Base-by-base conservation (phyloP, 2,113 vertebrate species). In the Anolis carolinensis region DNA sequence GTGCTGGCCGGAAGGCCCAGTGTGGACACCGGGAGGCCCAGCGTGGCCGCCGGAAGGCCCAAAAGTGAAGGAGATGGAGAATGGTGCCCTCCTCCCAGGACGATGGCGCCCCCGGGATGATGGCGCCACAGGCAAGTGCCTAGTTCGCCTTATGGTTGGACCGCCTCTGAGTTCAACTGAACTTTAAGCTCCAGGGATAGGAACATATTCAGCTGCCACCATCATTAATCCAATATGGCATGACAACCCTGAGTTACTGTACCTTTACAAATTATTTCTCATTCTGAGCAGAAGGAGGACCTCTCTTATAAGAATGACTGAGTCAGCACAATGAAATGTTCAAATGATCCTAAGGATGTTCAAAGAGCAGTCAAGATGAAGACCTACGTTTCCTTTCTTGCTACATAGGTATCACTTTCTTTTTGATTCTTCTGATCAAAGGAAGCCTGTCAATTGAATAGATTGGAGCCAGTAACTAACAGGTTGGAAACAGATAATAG, bases 341-440 rank as follows among this genome's bases (percentile, higher is more conserved):
- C 75, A 39, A 70, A 79, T 44, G 65, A 20, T 79, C 34, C 65
- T 79, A 32, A 48, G 30, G 25, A 80, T 63, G 34, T 72, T 80
- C 21, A 44, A 32, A 80, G 34, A 63, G 36, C 4, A 59, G 59
- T 44, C 65, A 85, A n/a, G 48, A 59, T 71, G 50, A 83, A 83
- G 71, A 62, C 70, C 36, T 44, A 25, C 2, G 16, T 86, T 44
- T 34, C 25, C 30, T 63, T 32, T 44, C 36, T 36, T 48, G 13
- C 21, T 25, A 48, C 52, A 83, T 5, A 72, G 68, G 20, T 73
- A 30, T 80, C 70, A 55, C 63, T 73, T 73, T 80, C 27, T 48
- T 63, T 84, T 85, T 85, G 65, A 62, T 79, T 62, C 71, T 62
- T 80, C 68, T 48, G 34, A 79, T 73, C 76, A 86, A 86, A 80